Conservation (phyloP, 2,797 vertebrate genomes). For the Liparis tanakae region DNA sequence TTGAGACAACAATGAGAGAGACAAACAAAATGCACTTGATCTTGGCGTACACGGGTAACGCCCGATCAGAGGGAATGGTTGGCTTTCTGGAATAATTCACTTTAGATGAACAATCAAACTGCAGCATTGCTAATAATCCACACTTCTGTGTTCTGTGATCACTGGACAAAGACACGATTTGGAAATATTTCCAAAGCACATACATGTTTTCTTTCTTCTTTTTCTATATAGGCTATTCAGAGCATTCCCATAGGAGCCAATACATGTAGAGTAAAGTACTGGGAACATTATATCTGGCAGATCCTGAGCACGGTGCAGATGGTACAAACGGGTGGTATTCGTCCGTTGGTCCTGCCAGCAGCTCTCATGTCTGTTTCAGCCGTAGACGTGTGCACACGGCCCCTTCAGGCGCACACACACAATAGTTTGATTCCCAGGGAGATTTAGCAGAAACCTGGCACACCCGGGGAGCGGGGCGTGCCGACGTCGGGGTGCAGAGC, state of each 20-base stretch:
- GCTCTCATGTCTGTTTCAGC: constrained; percentile 46
- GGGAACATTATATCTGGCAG: constrained; percentile 45
- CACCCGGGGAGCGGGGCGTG: constrained; percentile 8
- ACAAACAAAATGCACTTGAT: constrained; percentile 58
- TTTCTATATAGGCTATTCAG: not conserved
- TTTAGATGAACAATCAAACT: not conserved
- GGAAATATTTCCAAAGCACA: not conserved
- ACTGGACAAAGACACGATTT: not conserved
- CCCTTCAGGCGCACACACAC: constrained; percentile 3
- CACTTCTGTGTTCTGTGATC: not conserved
- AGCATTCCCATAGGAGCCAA: not conserved
- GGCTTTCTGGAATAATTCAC: constrained; percentile 17
- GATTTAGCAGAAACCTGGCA: constrained; percentile 52
- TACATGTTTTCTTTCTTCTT: not conserved
- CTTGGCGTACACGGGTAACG: constrained; percentile 31
- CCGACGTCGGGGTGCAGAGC: constrained; percentile 15
- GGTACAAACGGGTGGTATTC: constrained; percentile 59
- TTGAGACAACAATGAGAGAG: constrained; percentile 25
- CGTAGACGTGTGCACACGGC: constrained; percentile 43
- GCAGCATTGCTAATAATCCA: not conserved
- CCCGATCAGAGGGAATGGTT: constrained; percentile 44
- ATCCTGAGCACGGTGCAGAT: constrained; percentile 44
- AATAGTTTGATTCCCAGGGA: constrained; percentile 54
- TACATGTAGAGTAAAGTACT: constrained; percentile 23
- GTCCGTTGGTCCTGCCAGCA: constrained; percentile 52